Conservation (phyloP, 2,113 vertebrate species). For the Scytalopus superciliaris region DNA sequence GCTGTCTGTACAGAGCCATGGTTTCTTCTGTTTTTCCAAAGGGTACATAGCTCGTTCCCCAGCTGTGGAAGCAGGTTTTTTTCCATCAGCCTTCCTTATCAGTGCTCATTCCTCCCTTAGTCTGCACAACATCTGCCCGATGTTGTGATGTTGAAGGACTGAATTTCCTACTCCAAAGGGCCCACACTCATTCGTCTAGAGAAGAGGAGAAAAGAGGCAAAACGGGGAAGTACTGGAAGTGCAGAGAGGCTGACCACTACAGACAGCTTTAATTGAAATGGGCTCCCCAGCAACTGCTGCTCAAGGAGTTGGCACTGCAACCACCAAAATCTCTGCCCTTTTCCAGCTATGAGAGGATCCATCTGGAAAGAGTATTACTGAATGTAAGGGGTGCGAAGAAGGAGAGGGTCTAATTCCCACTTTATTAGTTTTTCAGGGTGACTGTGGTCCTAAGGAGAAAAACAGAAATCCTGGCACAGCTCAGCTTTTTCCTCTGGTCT, state of each 20-base stretch:
- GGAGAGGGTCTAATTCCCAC: not conserved
- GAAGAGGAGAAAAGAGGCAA: not conserved
- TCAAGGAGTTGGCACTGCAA: not conserved
- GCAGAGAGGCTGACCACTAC: not conserved
- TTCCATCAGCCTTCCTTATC: not conserved
- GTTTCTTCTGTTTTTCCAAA: not conserved
- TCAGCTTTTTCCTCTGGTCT: not conserved
- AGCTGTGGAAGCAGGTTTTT: fast-evolving
- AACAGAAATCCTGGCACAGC: not conserved
- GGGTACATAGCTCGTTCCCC: not conserved
- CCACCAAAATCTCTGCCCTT: not conserved
- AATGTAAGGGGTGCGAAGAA: not conserved
- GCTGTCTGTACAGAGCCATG: not conserved
- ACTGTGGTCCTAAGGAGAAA: not conserved
- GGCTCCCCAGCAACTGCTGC: not conserved
- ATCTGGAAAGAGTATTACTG: not conserved
- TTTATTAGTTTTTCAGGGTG: not conserved
- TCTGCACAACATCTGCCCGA: not conserved
- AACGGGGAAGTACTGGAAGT: not conserved
- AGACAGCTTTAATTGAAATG: not conserved
- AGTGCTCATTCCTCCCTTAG: not conserved
- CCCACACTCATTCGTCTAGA: fast-evolving
- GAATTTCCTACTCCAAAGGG: not conserved
- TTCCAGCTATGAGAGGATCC: not conserved
- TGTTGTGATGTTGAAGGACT: not conserved